Conservation (phyloP, 2,113 vertebrate genomes). For the Hypocryptadius cinnamomeus region DNA sequence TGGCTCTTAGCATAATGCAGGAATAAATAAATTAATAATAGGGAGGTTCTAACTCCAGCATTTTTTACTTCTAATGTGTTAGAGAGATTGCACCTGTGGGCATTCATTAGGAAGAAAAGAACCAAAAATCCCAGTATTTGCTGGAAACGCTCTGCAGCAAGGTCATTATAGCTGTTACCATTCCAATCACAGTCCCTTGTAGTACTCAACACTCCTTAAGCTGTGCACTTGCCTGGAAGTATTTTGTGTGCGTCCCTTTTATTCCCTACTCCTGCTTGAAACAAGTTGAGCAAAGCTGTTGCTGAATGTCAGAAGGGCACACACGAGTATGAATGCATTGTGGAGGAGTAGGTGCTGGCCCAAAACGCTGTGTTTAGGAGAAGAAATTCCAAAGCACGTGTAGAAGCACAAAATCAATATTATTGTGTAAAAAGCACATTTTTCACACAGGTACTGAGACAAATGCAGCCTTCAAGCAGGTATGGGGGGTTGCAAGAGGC, state of each 20-base stretch:
- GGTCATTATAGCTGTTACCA: not conserved
- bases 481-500: not conserved
- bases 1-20: not conserved
- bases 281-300: not conserved
- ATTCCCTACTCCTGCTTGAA: not conserved
- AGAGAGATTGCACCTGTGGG: not conserved
- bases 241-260: not conserved
- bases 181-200: not conserved
- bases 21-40: not conserved
- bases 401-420: not conserved
- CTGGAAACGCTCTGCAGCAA: not conserved
- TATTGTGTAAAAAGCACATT: not conserved
- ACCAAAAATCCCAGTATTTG: not conserved
- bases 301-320: not conserved
- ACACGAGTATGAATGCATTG: accelerated
- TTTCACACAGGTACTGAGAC: not conserved
- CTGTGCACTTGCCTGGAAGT: not conserved
- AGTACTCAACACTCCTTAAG: not conserved
- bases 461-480: not conserved
- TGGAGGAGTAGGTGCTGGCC: not conserved
- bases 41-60: not conserved
- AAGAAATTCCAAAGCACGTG: not conserved
- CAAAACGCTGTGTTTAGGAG: not conserved
- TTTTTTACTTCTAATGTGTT: not conserved
- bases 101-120: not conserved